Conservation (phyloP, 2,113 vertebrate genomes). For the Leiothrix lutea region DNA sequence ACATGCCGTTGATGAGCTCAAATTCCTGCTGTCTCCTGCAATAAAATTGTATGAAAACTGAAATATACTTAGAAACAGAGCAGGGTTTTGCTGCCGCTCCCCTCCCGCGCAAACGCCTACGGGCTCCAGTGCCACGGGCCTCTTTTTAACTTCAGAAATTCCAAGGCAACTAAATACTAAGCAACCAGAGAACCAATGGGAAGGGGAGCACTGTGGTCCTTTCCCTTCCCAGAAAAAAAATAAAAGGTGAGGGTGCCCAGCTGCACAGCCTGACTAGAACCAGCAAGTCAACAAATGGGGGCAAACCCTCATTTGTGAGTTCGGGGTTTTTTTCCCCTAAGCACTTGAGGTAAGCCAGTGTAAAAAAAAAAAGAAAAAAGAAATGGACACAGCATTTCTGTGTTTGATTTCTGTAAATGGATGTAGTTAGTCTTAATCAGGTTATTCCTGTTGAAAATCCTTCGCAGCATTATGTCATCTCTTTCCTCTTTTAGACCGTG, state of each 20-base stretch:
- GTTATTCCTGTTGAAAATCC: neutral
- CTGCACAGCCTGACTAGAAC: neutral
- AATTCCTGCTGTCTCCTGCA: conserved; percentile 65
- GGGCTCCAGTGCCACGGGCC: conserved; percentile 36
- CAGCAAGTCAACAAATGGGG: neutral
- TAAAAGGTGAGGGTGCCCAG: conserved; percentile 2
- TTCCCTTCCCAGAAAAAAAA: neutral
- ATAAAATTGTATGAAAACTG: conserved; percentile 32
- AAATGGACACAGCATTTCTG: neutral
- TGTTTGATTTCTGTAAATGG: neutral
- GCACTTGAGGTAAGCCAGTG: neutral
- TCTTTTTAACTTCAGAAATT: conserved; percentile 59
- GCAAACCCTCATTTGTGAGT: neutral
- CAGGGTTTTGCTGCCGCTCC: conserved; percentile 63
- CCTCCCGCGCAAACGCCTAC: conserved; percentile 75
- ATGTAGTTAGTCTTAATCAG: neutral
- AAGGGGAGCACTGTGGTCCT: neutral
- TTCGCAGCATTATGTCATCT: neutral
- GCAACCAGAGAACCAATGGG: conserved; percentile 72
- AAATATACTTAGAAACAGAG: conserved; percentile 72
- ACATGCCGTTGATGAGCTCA: conserved; percentile 42
- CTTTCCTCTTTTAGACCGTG: neutral
- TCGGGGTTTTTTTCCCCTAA: neutral
- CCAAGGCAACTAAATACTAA: conserved; percentile 76
- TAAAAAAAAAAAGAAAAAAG: neutral